Evolutionary conservation across 2,113 vertebrate species (phyloP), one percentile per base, ranked within the genome.

Genomic region (Nannobrachium achirus): DNA sequence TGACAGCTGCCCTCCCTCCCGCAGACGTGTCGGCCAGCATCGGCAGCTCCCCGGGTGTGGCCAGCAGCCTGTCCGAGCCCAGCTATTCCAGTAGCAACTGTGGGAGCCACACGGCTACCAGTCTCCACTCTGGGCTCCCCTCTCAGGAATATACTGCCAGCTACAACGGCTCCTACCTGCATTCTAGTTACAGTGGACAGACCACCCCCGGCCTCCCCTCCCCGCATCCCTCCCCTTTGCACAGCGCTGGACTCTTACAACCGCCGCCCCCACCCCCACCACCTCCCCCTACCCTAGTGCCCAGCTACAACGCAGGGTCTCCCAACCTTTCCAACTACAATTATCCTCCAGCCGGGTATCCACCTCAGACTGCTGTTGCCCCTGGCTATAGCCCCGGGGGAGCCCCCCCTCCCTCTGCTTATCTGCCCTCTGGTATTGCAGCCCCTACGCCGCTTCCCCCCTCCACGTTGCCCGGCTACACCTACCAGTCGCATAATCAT

Each of bases 131-230:
- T 83, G 95, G 95, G 80, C 95, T 98, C 87, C 90, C 96, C 58
- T 96, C 97, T 96, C 98, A 99, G 96, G 98, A 99, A 96, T 99
- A 99, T 19, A 94, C 93, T 80, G 81, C 95, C 52, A 94, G 95
- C 88, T 99, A 98, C 94, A 99, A 96, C 1, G 95, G 96, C 75
- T 97, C 98, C 0, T 99, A 99, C 87, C 86, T 98, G 89, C 97
- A 99, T 94, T 95, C 95, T 55, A 96, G 95, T 63, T 98, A 98
- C 86, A 95, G 96, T 0, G 91, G 97, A 69, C 97, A 98, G 92
- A 93, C 92, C 71, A 94, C 96, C 78, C 93, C 97, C 59, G 95
- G 93, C 78, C 96, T 98, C 81, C 94, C 96, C 25, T 99, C 98
- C 7, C 97, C 97, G 60, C 98, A 98, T 81, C 96, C 98, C 0